Percentiles rank a stretch among this genome's conserved stretches.
These are phyloP conservation scores for Drosophila lutescens DNA, from an alignment of 2,888 invertebrate species.

Conservation along the genomic window DNA sequence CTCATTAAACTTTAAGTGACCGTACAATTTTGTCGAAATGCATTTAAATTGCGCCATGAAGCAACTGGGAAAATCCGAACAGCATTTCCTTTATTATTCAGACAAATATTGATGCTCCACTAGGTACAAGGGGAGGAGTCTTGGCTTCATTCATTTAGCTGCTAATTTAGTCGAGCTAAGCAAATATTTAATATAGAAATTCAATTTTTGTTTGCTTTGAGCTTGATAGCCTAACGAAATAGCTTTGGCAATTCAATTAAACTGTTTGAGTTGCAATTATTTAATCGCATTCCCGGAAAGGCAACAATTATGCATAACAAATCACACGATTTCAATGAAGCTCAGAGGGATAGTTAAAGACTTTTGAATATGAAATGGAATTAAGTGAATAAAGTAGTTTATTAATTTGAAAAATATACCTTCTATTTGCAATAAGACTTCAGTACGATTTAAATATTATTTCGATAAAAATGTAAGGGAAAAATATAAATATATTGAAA, in stretches of 20 bases:
- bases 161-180: constrained; percentile 38
- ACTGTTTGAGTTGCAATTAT: constrained; percentile 48
- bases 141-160: constrained; percentile 32
- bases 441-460: no score
- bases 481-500: not conserved
- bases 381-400: not conserved
- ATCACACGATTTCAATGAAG: constrained; percentile 26
- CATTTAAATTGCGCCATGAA: constrained; percentile 36
- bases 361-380: not conserved
- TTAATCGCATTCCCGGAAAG: constrained; percentile 44
- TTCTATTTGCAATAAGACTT: not conserved
- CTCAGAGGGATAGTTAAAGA: constrained; percentile 7
- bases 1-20: constrained; percentile 61
- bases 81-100: constrained; percentile 44
- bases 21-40: constrained; percentile 28
- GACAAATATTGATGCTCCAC: constrained; percentile 27
- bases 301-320: constrained; percentile 37
- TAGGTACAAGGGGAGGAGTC: constrained; percentile 2
- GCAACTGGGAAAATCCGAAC: constrained; percentile 23
- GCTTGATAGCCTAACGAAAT: constrained; percentile 34
- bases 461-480: no score
- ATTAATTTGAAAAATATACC: not conserved
- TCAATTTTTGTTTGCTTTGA: constrained; percentile 55
- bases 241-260: constrained; percentile 58
- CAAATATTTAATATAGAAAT: constrained; percentile 48